Evolutionary conservation across 1,140 invertebrate species (phyloP), one percentile per base, ranked within the genome.

Genomic region (Zaprionus tsacasi): DNA sequence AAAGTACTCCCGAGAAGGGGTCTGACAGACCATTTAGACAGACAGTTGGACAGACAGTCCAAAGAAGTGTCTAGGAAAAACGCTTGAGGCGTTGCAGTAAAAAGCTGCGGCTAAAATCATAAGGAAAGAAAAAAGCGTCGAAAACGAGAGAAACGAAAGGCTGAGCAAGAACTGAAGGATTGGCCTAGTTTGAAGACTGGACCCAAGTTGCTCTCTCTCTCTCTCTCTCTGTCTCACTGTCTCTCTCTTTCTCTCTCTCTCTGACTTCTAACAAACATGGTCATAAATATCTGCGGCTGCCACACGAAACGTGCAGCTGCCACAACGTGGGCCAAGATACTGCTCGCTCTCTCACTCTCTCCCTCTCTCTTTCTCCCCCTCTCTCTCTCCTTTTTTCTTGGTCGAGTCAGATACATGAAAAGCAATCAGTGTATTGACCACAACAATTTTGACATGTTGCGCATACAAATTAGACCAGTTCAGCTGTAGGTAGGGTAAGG

Each of bases 391-490:
- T 6, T n/a, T 13, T 13, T 2, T n/a, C 6, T 45, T 36, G 38
- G 38, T 43, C 60, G 40, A 56, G 40, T 0, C 36, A 75, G 74
- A 78, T 86, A 90, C 87, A 91, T 87, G 87, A 91, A 91, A 91
- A 91, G 88, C 88, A 91, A 91, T 91, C 88, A 87, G 88, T 79
- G 82, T 91, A 91, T 91, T 91, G 88, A 91, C 88, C 88, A 91
- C 88, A 91, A 87, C 80, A 87, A 91, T 91, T 91, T 91, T 91
- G 88, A 91, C 88, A 91, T 91, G 88, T 79, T 91, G 90, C 87
- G 88, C 88, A 91, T 91, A 91, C 88, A 91, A 91, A 91, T 91
- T 87, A 83, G 82, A 79, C 63, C 78, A 76, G 72, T 35, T 15
- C 12, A 6, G 17, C 10, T n/a, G 17, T n/a, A n/a, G 35, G 15